Evolutionary conservation across 1,140 invertebrate genomes (phyloP).

Genomic region (Zaprionus tsacasi): DNA sequence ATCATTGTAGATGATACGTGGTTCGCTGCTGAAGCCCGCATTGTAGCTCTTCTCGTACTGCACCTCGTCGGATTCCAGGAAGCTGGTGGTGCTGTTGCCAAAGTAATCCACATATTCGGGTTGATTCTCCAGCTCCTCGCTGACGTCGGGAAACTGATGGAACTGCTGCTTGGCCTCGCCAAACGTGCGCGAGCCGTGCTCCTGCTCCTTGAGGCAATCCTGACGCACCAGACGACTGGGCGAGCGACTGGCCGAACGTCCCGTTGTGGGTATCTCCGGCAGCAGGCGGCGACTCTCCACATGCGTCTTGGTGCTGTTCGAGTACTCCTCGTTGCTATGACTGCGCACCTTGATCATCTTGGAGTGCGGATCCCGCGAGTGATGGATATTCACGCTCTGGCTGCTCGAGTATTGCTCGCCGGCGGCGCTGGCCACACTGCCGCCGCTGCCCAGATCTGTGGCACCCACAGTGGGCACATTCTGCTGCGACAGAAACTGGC

Average conservation of each 20-base stretch:
- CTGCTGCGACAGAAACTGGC: slow-evolving; percentile 81
- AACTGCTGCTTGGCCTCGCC: slow-evolving; percentile 83
- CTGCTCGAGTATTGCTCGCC: slow-evolving; percentile 83
- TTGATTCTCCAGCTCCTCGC: slow-evolving; percentile 70
- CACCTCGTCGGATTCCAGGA: slow-evolving; percentile 80
- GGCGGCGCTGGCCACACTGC: slow-evolving; percentile 56
- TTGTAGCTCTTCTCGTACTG: slow-evolving; percentile 82
- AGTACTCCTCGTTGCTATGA: slow-evolving; percentile 84
- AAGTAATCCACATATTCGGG: slow-evolving; percentile 81
- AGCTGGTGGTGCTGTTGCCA: slow-evolving; percentile 74
- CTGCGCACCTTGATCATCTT: slow-evolving; percentile 84
- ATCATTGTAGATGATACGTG: slow-evolving; percentile 83
- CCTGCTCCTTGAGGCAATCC: slow-evolving; percentile 79
- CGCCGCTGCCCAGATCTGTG: slow-evolving; percentile 58
- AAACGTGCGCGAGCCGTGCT: slow-evolving; percentile 69
- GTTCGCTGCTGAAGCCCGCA: slow-evolving; percentile 78
- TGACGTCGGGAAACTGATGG: slow-evolving; percentile 76
- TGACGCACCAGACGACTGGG: slow-evolving; percentile 80
- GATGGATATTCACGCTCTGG: slow-evolving; percentile 83
- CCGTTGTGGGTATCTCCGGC: slow-evolving; percentile 77
- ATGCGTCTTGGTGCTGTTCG: slow-evolving; percentile 65
- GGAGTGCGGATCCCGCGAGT: slow-evolving; percentile 69
- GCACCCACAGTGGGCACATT: slow-evolving; percentile 76
- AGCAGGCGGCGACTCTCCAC: slow-evolving; percentile 72
- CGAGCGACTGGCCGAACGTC: slow-evolving; percentile 63